Evolutionary conservation across 64 coral and sea anemone genomes (phyloP).

Genomic region (Trachythela sp.): DNA sequence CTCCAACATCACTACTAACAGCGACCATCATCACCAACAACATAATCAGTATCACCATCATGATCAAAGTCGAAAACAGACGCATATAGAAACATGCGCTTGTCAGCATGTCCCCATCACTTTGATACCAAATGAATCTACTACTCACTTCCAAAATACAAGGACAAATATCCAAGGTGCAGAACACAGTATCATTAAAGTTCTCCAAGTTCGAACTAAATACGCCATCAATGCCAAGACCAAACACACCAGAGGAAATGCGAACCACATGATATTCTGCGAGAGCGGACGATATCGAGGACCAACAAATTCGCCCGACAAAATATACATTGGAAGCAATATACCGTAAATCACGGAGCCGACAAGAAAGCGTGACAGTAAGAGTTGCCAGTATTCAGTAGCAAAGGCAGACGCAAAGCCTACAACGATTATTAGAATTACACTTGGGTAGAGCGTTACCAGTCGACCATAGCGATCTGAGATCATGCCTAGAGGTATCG

Average conservation of each 20-base stretch:
- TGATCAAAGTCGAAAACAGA: no score
- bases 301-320: conserved; percentile 74
- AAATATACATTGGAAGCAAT: conserved; percentile 62
- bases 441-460: conserved; percentile 78
- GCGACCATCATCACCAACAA: no score
- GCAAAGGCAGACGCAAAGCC: conserved; percentile 76
- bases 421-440: conserved; percentile 45
- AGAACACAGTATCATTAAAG: conserved; percentile 63
- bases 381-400: conserved; percentile 55
- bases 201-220: conserved; percentile 65
- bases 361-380: conserved; percentile 57
- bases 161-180: conserved; percentile 82
- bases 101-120: no score
- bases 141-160: conserved; percentile 78
- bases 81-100: no score
- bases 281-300: conserved; percentile 68
- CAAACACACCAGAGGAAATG: conserved; percentile 63
- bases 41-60: no score
- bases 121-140: no score
- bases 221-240: conserved; percentile 70
- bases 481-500: conserved; percentile 61
- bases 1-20: no score
- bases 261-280: conserved; percentile 71
- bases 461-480: conserved; percentile 74
- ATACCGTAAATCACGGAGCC: conserved; percentile 72